Conservation (phyloP, 1,140 invertebrate species). For the Drosophila novamexicana region DNA sequence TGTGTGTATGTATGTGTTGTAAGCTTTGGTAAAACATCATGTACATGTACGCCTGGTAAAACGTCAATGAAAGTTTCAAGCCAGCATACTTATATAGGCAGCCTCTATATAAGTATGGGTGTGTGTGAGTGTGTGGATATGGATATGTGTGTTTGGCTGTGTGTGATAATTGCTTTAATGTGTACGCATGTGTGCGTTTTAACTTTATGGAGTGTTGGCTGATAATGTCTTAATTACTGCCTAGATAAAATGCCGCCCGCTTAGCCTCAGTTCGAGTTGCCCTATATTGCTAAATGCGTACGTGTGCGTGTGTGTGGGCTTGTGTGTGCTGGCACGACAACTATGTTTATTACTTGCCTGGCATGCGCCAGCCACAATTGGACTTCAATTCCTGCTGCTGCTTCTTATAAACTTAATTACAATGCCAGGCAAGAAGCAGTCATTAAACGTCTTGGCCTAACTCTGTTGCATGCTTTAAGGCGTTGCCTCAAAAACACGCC, state of each 20-base stretch:
- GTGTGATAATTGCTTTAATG: slow-evolving; percentile 79
- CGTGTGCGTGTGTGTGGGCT: slow-evolving; percentile 2
- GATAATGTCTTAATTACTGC: slow-evolving; percentile 82
- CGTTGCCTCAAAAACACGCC: slow-evolving; percentile 14
- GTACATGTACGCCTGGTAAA: slow-evolving; percentile 39
- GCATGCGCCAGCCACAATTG: slow-evolving; percentile 48
- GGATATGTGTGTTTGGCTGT: slow-evolving; percentile 31
- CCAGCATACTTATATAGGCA: not conserved
- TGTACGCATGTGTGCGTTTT: slow-evolving; percentile 79
- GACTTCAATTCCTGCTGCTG: slow-evolving; percentile 25
- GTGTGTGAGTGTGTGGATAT: not conserved
- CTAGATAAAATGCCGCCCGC: slow-evolving; percentile 79
- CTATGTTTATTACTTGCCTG: slow-evolving; percentile 72
- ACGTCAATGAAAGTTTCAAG: slow-evolving; percentile 65
- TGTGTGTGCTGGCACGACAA: slow-evolving; percentile 61
- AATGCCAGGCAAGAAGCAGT: slow-evolving; percentile 19
- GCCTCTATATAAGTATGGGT: not conserved
- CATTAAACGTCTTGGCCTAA: slow-evolving; percentile 10
- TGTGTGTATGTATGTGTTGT: slow-evolving; percentile 46
- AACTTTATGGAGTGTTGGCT: slow-evolving; percentile 81
- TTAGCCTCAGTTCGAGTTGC: slow-evolving; percentile 51
- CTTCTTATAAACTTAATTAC: slow-evolving; percentile 78
- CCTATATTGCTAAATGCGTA: slow-evolving; percentile 20
- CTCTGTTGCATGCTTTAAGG: slow-evolving; percentile 54
- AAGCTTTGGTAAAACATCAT: slow-evolving; percentile 33